Evolutionary conservation across 1,140 invertebrate species (phyloP).

Genomic region (Listronotus bonariensis): DNA sequence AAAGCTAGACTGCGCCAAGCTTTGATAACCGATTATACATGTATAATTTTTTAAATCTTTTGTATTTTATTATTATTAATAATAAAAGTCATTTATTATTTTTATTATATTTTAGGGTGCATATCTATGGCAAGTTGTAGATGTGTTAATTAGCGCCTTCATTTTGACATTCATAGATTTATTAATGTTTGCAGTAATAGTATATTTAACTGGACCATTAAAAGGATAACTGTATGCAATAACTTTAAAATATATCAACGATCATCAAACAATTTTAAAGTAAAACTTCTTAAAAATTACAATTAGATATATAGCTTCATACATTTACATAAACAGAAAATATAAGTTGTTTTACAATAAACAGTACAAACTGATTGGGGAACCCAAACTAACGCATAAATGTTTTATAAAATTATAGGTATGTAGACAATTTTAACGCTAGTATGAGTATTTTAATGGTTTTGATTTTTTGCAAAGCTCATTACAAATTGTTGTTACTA

Average conservation of each 20-base stretch:
- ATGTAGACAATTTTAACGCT: slow-evolving; percentile 18
- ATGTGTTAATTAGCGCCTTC: slow-evolving; percentile 21
- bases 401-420: slow-evolving; percentile 11
- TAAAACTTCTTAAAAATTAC: not conserved
- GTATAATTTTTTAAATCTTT: too few relatives aligned
- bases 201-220: slow-evolving; percentile 27
- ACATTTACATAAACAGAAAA: too few relatives aligned
- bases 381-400: too few relatives aligned
- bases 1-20: too few relatives aligned
- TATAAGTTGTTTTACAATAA: too few relatives aligned
- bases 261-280: slow-evolving; percentile 23
- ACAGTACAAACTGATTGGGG: too few relatives aligned
- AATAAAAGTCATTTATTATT: too few relatives aligned
- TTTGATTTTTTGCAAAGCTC: slow-evolving; percentile 28
- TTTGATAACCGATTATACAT: too few relatives aligned
- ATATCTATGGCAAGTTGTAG: slow-evolving; percentile 26
- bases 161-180: slow-evolving; percentile 29
- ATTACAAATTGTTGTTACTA: not conserved
- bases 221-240: slow-evolving; percentile 18
- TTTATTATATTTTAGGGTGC: slow-evolving; percentile 18
- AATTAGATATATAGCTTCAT: too few relatives aligned
- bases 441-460: slow-evolving; percentile 20
- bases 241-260: slow-evolving; percentile 13
- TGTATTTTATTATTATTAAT: too few relatives aligned
- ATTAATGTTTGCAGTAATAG: slow-evolving; percentile 24